Evolutionary conservation across 2,888 invertebrate species (phyloP).

Genomic region (Dione vanillae): DNA sequence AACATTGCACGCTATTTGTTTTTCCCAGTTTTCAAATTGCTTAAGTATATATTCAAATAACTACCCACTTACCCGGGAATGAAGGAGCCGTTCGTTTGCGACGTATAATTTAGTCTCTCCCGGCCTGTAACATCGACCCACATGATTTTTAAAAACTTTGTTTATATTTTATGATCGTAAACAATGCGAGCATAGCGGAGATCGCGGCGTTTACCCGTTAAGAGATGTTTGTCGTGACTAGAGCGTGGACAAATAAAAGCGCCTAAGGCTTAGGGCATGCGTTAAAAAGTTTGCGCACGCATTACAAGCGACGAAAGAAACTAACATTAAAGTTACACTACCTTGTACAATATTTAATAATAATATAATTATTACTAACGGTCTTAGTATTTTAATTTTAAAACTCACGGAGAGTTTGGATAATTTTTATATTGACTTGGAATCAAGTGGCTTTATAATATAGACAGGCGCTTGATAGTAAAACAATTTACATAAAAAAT

Average conservation of each 20-base stretch:
- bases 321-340: neutral
- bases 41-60: constrained; percentile 12
- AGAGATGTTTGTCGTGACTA: constrained; percentile 67
- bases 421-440: neutral
- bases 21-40: constrained; percentile 13
- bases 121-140: constrained; percentile 85
- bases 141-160: constrained; percentile 68
- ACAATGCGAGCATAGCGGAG: constrained; percentile 47
- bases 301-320: constrained; percentile 31
- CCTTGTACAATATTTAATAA: neutral
- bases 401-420: too few species aligned
- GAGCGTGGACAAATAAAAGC: constrained; percentile 45
- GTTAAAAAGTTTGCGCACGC: constrained; percentile 51
- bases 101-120: constrained; percentile 84
- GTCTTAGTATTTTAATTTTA: too few species aligned
- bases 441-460: constrained; percentile 2
- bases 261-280: constrained; percentile 43
- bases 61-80: constrained; percentile 86
- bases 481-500: neutral
- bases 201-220: constrained; percentile 63
- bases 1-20: constrained; percentile 35
- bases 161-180: constrained; percentile 51
- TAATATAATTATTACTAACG: too few species aligned
- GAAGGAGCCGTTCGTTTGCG: constrained; percentile 85
- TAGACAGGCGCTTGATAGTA: neutral